These are phyloP conservation scores for Orchesella flavescens DNA, from an alignment of 2,888 invertebrate genomes.

Conservation along the genomic window DNA sequence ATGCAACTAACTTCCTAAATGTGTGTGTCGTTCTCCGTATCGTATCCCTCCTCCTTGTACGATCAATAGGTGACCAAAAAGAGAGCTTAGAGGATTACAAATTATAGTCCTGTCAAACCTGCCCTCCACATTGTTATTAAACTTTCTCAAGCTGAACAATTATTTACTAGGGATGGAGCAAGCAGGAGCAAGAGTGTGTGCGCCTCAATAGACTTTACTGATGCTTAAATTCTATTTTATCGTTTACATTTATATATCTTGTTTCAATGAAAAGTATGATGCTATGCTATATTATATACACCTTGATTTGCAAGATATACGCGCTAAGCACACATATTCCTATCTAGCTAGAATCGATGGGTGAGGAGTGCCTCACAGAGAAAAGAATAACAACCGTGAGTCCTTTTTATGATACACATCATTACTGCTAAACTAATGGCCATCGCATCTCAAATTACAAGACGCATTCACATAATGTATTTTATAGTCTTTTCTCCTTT, in stretches of 20 bases:
- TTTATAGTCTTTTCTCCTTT: conserved; percentile 38
- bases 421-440: conserved; percentile 54
- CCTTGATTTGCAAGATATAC: not conserved
- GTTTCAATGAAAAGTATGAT: not conserved
- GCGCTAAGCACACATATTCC: not conserved
- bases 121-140: conserved; percentile 54
- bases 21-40: too few relatives aligned
- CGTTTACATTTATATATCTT: not conserved
- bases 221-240: too few relatives aligned
- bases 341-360: not conserved
- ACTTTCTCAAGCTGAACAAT: conserved; percentile 40
- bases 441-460: conserved; percentile 58
- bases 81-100: conserved; percentile 24
- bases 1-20: too few relatives aligned
- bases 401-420: conserved; percentile 48
- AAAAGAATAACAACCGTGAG: conserved; percentile 34
- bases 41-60: too few relatives aligned
- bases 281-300: not conserved
- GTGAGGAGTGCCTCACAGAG: conserved; percentile 7
- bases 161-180: too few relatives aligned
- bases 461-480: conserved; percentile 30
- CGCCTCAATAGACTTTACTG: not conserved
- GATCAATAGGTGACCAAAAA: too few relatives aligned
- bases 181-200: too few relatives aligned
- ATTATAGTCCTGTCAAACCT: conserved; percentile 61